Conservation (phyloP, 2,797 vertebrate genomes). For the Sphenodon punctatus region DNA sequence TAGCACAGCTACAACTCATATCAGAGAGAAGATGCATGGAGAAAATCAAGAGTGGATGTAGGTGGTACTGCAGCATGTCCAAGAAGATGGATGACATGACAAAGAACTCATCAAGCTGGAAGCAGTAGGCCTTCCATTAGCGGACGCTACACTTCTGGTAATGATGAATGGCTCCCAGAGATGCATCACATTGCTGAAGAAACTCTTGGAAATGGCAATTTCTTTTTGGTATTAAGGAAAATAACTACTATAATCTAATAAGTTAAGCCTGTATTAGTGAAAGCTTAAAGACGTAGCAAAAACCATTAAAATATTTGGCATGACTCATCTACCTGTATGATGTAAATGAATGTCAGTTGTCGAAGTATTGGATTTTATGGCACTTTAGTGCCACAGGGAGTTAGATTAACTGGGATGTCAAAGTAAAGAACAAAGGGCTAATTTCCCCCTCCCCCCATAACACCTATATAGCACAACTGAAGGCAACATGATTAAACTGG, state of each 20-base stretch:
- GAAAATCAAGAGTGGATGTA: background rate
- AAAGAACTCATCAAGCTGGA: background rate
- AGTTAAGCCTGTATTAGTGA: conserved; percentile 2
- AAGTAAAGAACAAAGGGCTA: background rate
- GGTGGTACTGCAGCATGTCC: background rate
- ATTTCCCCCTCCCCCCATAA: background rate
- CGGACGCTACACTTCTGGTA: background rate
- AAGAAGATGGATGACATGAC: background rate
- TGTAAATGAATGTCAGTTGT: conserved; percentile 21
- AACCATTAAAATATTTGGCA: conserved; percentile 14
- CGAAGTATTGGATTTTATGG: background rate
- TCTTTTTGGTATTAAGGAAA: background rate
- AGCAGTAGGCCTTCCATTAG: conserved; percentile 8
- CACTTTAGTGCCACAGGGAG: background rate
- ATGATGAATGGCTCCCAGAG: background rate
- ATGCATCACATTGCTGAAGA: background rate
- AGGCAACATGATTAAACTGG: background rate
- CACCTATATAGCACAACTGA: background rate
- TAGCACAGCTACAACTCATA: background rate
- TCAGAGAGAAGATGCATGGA: background rate
- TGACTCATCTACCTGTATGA: conserved; percentile 21
- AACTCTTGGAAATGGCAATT: background rate
- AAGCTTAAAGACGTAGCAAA: background rate
- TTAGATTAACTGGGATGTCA: too few species aligned
- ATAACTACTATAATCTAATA: background rate